Evolutionary conservation across 1,140 invertebrate species (phyloP).

Genomic region (Ectropis grisescens): DNA sequence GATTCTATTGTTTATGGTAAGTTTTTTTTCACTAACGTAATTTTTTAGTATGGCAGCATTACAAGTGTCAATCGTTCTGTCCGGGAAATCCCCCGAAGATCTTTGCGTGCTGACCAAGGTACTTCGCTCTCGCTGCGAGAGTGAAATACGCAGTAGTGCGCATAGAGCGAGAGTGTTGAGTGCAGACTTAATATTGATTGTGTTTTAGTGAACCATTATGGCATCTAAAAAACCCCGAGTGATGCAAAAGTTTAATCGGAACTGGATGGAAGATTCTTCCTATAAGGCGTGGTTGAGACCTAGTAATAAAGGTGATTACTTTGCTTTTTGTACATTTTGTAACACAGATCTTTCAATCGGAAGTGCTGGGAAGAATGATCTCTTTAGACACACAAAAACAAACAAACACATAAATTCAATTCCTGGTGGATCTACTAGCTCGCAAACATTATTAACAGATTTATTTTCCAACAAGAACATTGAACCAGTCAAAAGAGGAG

Average conservation of each 20-base stretch:
- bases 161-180: no score
- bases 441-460: neutral
- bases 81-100: no score
- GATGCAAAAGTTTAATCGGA: neutral
- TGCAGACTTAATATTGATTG: no score
- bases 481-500: neutral
- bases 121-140: no score
- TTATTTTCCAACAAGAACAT: neutral
- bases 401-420: neutral
- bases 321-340: constrained; percentile 1
- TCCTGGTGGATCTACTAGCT: neutral
- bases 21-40: no score
- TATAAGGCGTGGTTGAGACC: neutral
- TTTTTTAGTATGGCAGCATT: no score
- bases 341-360: neutral
- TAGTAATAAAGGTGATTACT: neutral
- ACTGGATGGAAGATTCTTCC: neutral
- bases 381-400: neutral
- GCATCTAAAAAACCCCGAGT: neutral
- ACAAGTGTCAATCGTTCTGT: no score
- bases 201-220: no score
- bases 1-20: no score
- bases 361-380: constrained; percentile 1
- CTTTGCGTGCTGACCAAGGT: no score
- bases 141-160: no score